Evolutionary conservation across 2,797 vertebrate genomes (phyloP).

Genomic region (Erithacus rubecula): DNA sequence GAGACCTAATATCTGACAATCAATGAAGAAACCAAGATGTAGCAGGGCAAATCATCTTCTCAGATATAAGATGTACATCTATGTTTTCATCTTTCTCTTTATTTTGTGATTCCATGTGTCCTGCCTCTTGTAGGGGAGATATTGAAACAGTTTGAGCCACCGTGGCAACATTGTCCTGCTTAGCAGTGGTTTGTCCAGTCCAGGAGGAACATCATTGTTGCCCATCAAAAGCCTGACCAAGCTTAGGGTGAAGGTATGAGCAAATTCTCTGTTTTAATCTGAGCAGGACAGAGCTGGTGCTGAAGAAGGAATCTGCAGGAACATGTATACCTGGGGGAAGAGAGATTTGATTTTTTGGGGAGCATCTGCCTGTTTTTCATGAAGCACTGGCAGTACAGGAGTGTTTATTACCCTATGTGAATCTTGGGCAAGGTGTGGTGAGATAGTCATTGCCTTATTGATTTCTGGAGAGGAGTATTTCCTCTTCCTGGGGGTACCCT

Average conservation of each 20-base stretch:
- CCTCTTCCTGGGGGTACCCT: background rate
- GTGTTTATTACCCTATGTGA: background rate
- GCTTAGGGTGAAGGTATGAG: background rate
- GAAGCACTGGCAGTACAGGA: background rate
- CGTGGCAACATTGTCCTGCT: background rate
- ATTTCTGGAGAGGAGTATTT: background rate
- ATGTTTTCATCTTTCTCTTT: background rate
- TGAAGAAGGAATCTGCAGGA: background rate
- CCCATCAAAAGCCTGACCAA: background rate
- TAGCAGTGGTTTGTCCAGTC: background rate
- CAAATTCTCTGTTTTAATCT: background rate
- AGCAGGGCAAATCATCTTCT: background rate
- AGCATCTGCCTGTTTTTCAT: background rate
- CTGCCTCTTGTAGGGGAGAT: background rate
- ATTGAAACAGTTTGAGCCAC: background rate
- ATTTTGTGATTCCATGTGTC: background rate
- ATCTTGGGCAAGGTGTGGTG: background rate
- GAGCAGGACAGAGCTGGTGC: background rate
- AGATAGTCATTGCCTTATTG: background rate
- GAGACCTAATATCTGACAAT: background rate
- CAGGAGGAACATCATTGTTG: background rate
- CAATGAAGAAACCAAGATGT: background rate
- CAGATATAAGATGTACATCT: background rate
- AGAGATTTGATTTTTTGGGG: background rate
- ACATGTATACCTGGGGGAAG: background rate